These are phyloP conservation scores for Fissipunctia ypsillon DNA, from an alignment of 2,888 invertebrate genomes.

Conservation along the genomic window DNA sequence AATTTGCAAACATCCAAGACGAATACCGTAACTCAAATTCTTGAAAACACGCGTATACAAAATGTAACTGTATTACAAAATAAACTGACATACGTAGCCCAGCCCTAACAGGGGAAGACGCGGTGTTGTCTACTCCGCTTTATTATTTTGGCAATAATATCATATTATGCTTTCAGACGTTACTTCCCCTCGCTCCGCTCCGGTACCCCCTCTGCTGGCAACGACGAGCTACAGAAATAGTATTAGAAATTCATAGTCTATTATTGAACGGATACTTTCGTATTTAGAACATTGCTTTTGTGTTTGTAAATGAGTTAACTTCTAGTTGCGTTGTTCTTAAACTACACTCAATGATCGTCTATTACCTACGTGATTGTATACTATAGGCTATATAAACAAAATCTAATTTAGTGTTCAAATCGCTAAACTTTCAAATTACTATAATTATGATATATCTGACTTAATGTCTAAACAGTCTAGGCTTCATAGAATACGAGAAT, in stretches of 20 bases:
- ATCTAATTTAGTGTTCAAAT: too few relatives aligned
- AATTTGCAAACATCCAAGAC: not conserved
- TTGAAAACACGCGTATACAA: constrained; percentile 3
- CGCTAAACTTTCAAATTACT: not conserved
- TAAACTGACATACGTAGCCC: constrained; percentile 46
- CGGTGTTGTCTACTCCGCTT: constrained; percentile 76
- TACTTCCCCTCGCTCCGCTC: constrained; percentile 67
- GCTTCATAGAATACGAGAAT: not conserved
- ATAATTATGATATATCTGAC: not conserved
- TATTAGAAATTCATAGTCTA: constrained; percentile 85
- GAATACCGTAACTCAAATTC: not conserved
- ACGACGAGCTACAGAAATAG: constrained; percentile 82
- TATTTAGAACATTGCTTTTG: constrained; percentile 80
- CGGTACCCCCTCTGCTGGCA: constrained; percentile 74
- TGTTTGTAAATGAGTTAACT: constrained; percentile 68
- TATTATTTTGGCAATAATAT: constrained; percentile 88
- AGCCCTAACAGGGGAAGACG: constrained; percentile 73
- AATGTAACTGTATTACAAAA: constrained; percentile 45
- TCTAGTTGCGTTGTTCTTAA: constrained; percentile 19
- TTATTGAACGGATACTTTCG: constrained; percentile 82
- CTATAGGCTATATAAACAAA: not conserved
- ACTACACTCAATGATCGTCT: not conserved
- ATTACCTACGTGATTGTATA: not conserved
- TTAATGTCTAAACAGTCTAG: not conserved
- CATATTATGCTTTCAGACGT: constrained; percentile 80